Evolutionary conservation across 2,113 vertebrate species (phyloP).

Genomic region (Macroglossus sobrinus): DNA sequence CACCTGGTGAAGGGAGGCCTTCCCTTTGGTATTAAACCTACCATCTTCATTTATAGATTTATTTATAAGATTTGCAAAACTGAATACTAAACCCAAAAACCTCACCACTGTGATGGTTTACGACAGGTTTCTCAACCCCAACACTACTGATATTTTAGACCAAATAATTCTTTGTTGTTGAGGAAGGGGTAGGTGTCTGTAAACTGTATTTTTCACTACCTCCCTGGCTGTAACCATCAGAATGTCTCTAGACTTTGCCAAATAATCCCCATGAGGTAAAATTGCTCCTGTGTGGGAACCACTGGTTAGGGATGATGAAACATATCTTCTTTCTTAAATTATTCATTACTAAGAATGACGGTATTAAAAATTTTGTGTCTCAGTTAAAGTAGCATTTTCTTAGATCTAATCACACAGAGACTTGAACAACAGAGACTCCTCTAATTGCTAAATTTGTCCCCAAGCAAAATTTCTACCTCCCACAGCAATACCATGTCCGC

Average conservation of each 20-base stretch:
- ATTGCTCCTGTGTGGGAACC: background rate
- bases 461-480: background rate
- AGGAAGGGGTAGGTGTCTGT: fast-evolving
- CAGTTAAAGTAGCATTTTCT: background rate
- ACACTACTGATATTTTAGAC: background rate
- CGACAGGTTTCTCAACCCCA: background rate
- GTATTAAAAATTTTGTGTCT: background rate
- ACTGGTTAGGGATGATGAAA: background rate
- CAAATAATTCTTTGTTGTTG: background rate
- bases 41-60: background rate
- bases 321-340: background rate
- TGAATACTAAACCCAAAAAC: background rate
- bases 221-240: fast-evolving
- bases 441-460: background rate
- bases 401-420: background rate
- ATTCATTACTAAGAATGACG: background rate
- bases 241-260: background rate
- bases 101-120: background rate
- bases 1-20: background rate
- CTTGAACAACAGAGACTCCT: background rate
- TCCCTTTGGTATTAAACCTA: background rate
- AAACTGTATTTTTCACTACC: fast-evolving
- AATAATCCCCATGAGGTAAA: background rate
- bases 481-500: too few species aligned
- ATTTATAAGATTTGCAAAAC: background rate